Base-by-base conservation (phyloP, 2,888 invertebrate genomes). In the Caenorhabditis uteleia region DNA sequence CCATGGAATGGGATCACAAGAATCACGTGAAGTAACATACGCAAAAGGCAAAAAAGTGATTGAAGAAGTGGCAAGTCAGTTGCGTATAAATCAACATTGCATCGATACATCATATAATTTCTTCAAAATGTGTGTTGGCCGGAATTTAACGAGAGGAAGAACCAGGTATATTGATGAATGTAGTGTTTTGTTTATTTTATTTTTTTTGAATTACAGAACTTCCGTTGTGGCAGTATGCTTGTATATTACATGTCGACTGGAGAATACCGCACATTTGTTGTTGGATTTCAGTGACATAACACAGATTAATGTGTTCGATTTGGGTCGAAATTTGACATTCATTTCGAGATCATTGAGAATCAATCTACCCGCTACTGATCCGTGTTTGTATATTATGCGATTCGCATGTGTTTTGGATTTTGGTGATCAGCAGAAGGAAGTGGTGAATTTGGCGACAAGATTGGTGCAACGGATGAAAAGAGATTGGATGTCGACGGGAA, bases 401-500 rank as follows among this genome's bases (percentile, higher is more conserved):
- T 98, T 95, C 85, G 93, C 95, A 26, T 90, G 92, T 67, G 91
- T 91, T 82, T 86, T 98, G 53, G 91, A 95, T 83, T 86, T 87
- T 79, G 93, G 90, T 0, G 89, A 90, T 1, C 93, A 93, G 85
- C 91, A 92, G 12, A 93, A 95, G 80, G 93, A 93, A 40, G 80
- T 80, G 29, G 91, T 92, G 53, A 92, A 91, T 88, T 94, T 97
- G 2, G 97, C 97, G 0, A 87, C 93, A 56, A 88, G 97, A 54
- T 87, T 98, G 61, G 93, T 97, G 21, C 91, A 93, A 85, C 88
- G 98, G 77, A 98, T 98, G 98, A 97, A 95, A 85, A 88, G 92
- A 79, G 98, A 98, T 85, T 95, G 93, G 84, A 91, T 98, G 84
- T 93, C 95, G 84, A 92, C 92, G 0, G 98, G 98, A 7, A 88